These are phyloP conservation scores for Apamea epomidion DNA, from an alignment of 2,888 invertebrate species.

Conservation along the genomic window DNA sequence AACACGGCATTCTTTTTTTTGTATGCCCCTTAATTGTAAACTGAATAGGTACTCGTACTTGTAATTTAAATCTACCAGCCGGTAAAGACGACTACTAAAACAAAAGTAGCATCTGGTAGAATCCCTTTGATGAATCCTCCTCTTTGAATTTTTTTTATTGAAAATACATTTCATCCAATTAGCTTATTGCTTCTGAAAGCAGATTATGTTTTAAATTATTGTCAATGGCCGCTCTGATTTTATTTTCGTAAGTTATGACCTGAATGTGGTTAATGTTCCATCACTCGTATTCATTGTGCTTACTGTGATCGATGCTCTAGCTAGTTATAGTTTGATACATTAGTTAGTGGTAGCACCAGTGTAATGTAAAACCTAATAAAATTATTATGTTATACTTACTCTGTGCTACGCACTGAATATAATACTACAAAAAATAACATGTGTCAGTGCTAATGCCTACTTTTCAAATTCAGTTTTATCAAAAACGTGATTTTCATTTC, in stretches of 20 bases:
- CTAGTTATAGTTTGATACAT: constrained; percentile 6
- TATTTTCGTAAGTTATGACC: constrained; percentile 17
- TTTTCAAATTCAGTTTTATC: constrained; percentile 37
- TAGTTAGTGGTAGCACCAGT: not conserved
- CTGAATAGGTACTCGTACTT: constrained; percentile 9
- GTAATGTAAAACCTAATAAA: not conserved
- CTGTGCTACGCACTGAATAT: not conserved
- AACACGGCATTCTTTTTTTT: not conserved
- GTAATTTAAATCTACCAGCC: not conserved
- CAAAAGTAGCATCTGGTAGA: not conserved
- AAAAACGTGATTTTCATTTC: constrained; percentile 52
- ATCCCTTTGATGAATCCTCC: not conserved
- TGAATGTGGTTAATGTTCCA: constrained; percentile 17
- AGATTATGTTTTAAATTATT: constrained; percentile 6
- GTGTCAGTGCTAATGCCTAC: constrained; percentile 37
- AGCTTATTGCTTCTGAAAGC: not conserved
- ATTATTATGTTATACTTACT: not conserved
- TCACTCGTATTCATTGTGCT: constrained; percentile 5
- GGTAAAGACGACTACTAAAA: not conserved
- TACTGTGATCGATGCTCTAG: constrained; percentile 8
- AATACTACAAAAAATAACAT: constrained; percentile 13
- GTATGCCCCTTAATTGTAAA: not conserved
- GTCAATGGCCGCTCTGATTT: not conserved
- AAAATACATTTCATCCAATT: not conserved
- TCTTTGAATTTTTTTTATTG: not conserved